Base-by-base conservation (phyloP, 2,888 invertebrate species). In the Plusia festucae region DNA sequence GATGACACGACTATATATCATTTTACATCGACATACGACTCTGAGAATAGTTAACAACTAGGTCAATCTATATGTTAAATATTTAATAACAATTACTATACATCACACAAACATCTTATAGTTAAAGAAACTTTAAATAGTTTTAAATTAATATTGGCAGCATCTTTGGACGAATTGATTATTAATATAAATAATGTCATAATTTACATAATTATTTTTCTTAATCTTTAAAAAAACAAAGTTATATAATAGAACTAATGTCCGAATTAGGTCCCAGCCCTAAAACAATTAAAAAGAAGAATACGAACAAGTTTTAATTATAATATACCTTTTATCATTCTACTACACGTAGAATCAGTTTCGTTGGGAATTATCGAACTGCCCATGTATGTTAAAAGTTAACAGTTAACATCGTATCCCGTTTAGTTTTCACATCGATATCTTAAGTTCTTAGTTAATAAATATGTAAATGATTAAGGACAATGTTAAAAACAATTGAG, bases 131-230 rank as follows among this genome's bases (percentile, higher is more conserved):
- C 18, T 3, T 20, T 49, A 7, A 8, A 20, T 49, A 49, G 18
- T 49, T 40, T 40, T 18, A 40, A 65, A 63, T 65, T 64, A 49
- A 49, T 44, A 60, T 74, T 84, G 82, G 84, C 84, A 84, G 84
- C 81, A 63, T 81, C 53, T 56, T 74, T 79, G 83, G 84, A 84
- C 82, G 82, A 82, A 79, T 78, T 56, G 32, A 62, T 61, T n/a
- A n/a, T n/a, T 46, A 9, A n/a, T 16, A 53, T 34, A 62, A 30
- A 53, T 18, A 51, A 51, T 53, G 8, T 56, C 51, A 60, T 49
- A 49, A 49, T 46, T 18, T 46, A 46, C 20, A 11, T 18, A 2
- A 16, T 46, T 9, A 0, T 6, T 8, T 46, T 18, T 18, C 46
- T 9, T 46, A 46, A 46, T 46, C 15, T 18, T 46, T 46, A 46